A percentile compares a stretch with the other conserved stretches of the same genome.
These are phyloP conservation scores for Trachops cirrhosus DNA, from an alignment of 2,797 vertebrate genomes.

Conservation along the genomic window DNA sequence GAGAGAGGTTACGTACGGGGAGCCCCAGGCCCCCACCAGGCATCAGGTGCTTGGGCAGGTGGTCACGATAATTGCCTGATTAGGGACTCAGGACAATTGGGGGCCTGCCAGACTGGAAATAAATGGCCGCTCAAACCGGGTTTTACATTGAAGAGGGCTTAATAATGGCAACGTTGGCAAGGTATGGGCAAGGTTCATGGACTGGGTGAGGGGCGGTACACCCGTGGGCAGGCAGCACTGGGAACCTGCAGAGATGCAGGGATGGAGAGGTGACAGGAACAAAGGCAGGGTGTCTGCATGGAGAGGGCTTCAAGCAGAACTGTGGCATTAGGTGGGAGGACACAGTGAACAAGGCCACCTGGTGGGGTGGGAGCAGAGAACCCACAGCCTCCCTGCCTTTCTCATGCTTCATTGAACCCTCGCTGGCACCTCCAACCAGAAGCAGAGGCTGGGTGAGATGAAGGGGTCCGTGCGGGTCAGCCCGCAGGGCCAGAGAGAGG, in stretches of 20 bases:
- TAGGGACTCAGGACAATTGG: background rate
- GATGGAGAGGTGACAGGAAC: background rate
- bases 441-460: background rate
- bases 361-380: background rate
- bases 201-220: background rate
- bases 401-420: background rate
- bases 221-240: background rate
- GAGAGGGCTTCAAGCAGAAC: background rate
- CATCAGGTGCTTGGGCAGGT: rapidly evolving
- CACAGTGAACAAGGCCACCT: background rate
- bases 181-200: background rate
- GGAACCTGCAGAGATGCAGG: background rate
- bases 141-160: background rate
- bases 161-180: background rate
- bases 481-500: background rate
- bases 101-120: background rate
- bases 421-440: background rate
- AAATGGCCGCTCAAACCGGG: background rate
- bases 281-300: background rate
- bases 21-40: background rate
- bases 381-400: background rate
- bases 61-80: background rate
- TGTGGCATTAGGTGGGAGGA: background rate
- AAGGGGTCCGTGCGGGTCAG: background rate
- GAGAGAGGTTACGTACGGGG: rapidly evolving